Evolutionary conservation across 35 echinoderm and acorn worm species (phyloP).

Genomic region (Lytechinus pictus): DNA sequence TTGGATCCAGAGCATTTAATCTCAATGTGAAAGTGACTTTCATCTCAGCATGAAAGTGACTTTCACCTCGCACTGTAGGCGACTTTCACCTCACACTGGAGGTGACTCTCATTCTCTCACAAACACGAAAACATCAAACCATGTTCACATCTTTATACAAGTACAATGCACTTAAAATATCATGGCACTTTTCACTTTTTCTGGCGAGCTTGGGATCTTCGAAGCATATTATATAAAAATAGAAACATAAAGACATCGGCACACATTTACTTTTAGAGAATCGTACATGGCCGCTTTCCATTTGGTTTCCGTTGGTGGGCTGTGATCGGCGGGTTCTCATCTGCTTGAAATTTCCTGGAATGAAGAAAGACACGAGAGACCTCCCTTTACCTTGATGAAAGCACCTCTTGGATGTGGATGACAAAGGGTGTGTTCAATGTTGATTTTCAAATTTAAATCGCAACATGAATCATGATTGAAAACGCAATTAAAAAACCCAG

Average conservation of each 20-base stretch:
- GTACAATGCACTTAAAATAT: neutral
- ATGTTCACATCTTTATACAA: too few relatives aligned
- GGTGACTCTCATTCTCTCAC: neutral
- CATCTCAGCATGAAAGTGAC: neutral
- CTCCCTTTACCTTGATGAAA: neutral
- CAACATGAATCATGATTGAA: too few relatives aligned
- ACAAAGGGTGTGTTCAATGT: too few relatives aligned
- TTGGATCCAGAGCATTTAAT: neutral
- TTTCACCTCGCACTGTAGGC: too few relatives aligned
- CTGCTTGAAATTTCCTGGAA: conserved; percentile 85
- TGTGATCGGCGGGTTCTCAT: conserved; percentile 78
- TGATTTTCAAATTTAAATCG: too few relatives aligned
- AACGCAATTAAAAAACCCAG: too few relatives aligned
- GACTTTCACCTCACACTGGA: neutral
- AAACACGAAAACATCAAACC: too few relatives aligned
- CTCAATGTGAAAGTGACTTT: neutral
- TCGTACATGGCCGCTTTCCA: neutral
- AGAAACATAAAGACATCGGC: neutral
- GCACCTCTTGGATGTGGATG: too few relatives aligned
- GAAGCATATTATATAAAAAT: neutral
- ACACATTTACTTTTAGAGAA: neutral
- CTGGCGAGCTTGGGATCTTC: neutral
- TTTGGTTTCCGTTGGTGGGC: neutral
- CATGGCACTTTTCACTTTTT: neutral
- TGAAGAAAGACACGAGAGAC: neutral